Evolutionary conservation across 2,888 invertebrate genomes (phyloP), one percentile per base, ranked within the genome.

Genomic region (Cheilosia scutellata): DNA sequence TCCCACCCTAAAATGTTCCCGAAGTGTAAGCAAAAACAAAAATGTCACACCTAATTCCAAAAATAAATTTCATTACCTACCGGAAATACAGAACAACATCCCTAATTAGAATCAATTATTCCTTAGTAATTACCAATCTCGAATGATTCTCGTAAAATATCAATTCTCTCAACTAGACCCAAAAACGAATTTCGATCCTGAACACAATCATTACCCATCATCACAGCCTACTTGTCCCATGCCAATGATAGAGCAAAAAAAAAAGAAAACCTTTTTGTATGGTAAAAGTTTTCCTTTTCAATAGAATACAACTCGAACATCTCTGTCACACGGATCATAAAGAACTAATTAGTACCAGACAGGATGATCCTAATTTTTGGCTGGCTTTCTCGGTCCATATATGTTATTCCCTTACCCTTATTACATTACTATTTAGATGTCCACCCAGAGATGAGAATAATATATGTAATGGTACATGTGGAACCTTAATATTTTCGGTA

Each of bases 321-420:
- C 16, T 16, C 16, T 78, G 63, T 71, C 70, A 71, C 68, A 77
- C 55, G 76, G 44, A 75, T 72, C 71, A 79, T 79, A 65, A 79
- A 79, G 63, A 79, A 79, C 42, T 65, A 79, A 72, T 79, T 79
- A 65, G 63, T 71, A 49, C 51, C 51, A 51, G 49, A 53, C 40
- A 65, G 63, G 49, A 79, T 71, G 78, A 57, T 65, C 47, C 65
- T 79, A 72, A 79, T 72, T 71, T 79, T 72, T 42, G 49, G 71
- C 58, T 42, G 65, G 47, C 72, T 51, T 65, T 58, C 49, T 51
- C 58, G 44, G 49, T 47, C 40, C 29, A 49, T 49, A 44, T 62
- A 44, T 62, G 55, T 63, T 70, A 57, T 44, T 47, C 25, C 27
- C 25, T 49, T 16, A 47, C 44, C 33, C 60, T 11, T 47, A n/a